Conservation (phyloP, 2,797 vertebrate genomes). For the Micropoecilia bifurca region DNA sequence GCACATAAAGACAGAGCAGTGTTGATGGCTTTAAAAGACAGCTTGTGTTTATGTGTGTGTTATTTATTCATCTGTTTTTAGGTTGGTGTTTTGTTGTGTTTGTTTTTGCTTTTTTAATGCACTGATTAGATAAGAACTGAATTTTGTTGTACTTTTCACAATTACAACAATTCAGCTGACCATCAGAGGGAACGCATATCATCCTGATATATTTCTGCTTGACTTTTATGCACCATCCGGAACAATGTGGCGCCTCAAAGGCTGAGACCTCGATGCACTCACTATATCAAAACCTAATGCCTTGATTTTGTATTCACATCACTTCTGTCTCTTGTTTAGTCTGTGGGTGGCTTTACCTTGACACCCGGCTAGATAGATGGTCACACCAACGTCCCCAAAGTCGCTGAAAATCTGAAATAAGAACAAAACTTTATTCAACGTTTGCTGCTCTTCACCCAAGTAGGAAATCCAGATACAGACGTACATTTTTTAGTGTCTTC, state of each 20-base stretch:
- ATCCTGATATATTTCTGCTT: conserved; percentile 28
- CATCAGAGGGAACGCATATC: not conserved
- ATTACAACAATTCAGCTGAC: conserved; percentile 13
- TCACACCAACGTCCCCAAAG: conserved; percentile 88
- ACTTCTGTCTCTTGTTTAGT: conserved; percentile 41
- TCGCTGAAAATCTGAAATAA: conserved; percentile 88
- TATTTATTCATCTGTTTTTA: not conserved
- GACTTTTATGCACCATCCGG: not conserved
- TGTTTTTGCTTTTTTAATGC: not conserved
- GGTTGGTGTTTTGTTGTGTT: not conserved
- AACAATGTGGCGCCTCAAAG: conserved; percentile 31
- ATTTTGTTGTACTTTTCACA: not conserved
- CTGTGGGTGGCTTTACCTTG: conserved; percentile 79
- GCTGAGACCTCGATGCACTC: conserved; percentile 39
- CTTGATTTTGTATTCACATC: conserved; percentile 32
- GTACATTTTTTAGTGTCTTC: conserved; percentile 77
- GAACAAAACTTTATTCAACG: not conserved
- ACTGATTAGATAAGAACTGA: not conserved
- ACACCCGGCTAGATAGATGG: conserved; percentile 86
- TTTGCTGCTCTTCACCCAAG: not conserved
- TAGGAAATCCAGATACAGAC: conserved; percentile 15
- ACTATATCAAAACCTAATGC: conserved; percentile 38
- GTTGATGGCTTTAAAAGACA: not conserved
- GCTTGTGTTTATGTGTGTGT: not conserved
- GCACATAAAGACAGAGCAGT: conserved; percentile 12